Evolutionary conservation across 2,888 invertebrate genomes (phyloP), one percentile per base, ranked within the genome.

Genomic region (Drosophila subsilvestris): DNA sequence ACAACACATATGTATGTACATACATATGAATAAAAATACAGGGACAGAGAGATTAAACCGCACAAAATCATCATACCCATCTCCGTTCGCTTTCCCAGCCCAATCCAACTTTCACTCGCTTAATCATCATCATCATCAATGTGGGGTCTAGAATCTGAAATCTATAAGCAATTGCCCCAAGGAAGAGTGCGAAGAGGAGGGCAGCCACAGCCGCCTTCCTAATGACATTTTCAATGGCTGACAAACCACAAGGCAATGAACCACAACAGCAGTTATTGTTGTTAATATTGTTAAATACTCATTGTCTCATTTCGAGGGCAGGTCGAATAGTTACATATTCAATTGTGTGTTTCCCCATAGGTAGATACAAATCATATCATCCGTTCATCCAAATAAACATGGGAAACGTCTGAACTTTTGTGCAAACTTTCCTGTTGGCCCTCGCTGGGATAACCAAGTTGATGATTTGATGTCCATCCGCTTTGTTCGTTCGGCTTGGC

Each of bases 31-130:
- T 42, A 66, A 63, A 65, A 56, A 63, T 42, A 45, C 37, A 27
- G 25, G 10, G 18, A 49, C 14, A 56, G 50, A 44, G 54, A 57
- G 74, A 63, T 74, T 75, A 75, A 62, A 85, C 82, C 82, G 74
- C 86, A 83, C 74, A 58, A 75, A 80, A 80, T 78, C 82, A 78
- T 78, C 82, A 76, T 70, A 74, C 69, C 78, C 82, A 74, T 78
- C 74, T 69, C 63, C 63, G 82, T 80, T 74, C 76, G 76, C 82
- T 83, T 83, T 83, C 86, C 55, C 80, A 63, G 44, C 18, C 37
- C 49, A 10, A 44, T 66, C 69, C 66, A 61, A 82, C 82, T 82
- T 82, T 82, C 82, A 85, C 82, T 85, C 80, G 60, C 42, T 79
- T 73, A 68, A 85, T 78, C 65, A 74, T 71, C 61, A 49, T 61